Evolutionary conservation across 1,140 invertebrate genomes (phyloP).

Genomic region (Phenacoccus solenopsis): DNA sequence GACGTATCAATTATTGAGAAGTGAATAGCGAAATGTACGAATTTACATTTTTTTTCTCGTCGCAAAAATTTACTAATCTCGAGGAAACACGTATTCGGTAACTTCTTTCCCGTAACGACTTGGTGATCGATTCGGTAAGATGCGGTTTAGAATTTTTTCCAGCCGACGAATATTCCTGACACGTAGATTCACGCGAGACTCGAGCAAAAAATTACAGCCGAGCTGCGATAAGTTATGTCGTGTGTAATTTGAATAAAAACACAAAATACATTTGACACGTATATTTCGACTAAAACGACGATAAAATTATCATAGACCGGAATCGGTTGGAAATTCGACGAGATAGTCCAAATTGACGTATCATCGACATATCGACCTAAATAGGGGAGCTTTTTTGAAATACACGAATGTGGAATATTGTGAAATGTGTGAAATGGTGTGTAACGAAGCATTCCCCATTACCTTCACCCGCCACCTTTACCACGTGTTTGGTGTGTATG

Average conservation of each 20-base stretch:
- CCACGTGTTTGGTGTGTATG: not conserved
- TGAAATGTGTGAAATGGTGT: not conserved
- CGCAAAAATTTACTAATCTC: too few relatives aligned
- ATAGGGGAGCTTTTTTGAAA: not conserved
- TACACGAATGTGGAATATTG: not conserved
- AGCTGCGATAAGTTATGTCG: not conserved
- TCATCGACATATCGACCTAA: not conserved
- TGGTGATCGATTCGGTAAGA: too few relatives aligned
- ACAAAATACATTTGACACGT: not conserved
- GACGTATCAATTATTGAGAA: too few relatives aligned
- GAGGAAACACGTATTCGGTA: too few relatives aligned
- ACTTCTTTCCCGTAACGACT: too few relatives aligned
- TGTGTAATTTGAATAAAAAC: not conserved
- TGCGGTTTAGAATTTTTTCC: too few relatives aligned
- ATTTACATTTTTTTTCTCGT: too few relatives aligned
- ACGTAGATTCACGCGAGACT: not conserved
- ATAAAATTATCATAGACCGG: slow-evolving; percentile 2
- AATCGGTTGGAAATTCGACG: not conserved
- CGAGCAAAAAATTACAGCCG: not conserved
- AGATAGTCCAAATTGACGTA: not conserved
- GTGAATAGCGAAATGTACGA: too few relatives aligned
- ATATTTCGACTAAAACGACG: not conserved
- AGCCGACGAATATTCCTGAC: not conserved
- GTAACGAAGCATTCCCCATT: not conserved
- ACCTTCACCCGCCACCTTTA: too few relatives aligned